phyloP scores from a whole-genome alignment of 2,888 invertebrate genomes.

The Ceraclea dissimilis region DNA sequence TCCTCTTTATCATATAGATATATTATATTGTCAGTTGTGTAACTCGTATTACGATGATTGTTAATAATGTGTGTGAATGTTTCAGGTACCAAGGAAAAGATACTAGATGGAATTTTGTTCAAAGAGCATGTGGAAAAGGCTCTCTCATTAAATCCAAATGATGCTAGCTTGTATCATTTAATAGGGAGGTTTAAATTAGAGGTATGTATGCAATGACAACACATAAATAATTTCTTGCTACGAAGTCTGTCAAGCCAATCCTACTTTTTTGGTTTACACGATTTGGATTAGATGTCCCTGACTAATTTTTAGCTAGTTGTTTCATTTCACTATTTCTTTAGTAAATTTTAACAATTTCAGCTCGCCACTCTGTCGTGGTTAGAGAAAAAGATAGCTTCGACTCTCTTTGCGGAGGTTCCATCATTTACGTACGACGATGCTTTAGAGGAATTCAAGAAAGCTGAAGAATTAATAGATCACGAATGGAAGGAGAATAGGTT shows the following conservation, averaged over 20 bases:
- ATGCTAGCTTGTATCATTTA: slow-evolving; percentile 57
- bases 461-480: slow-evolving; percentile 17
- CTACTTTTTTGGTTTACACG: too few relatives aligned
- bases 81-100: slow-evolving; percentile 51
- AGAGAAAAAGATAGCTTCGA: slow-evolving; percentile 19
- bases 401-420: slow-evolving; percentile 21
- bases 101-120: slow-evolving; percentile 56
- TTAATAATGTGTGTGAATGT: background rate
- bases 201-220: too few relatives aligned
- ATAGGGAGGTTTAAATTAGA: slow-evolving; percentile 63
- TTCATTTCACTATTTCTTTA: too few relatives aligned
- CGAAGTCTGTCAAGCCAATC: too few relatives aligned
- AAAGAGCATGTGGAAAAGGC: slow-evolving; percentile 62
- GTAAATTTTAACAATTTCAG: slow-evolving; percentile 9
- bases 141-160: slow-evolving; percentile 50
- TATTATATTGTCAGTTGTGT: background rate
- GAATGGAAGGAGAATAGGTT: slow-evolving; percentile 25
- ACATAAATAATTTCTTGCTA: too few relatives aligned
- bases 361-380: slow-evolving; percentile 21
- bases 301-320: too few relatives aligned
- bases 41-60: background rate
- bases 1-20: background rate
- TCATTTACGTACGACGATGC: slow-evolving; percentile 21
- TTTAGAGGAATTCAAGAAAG: slow-evolving; percentile 20
- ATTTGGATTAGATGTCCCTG: too few relatives aligned